These are phyloP conservation scores for Amazona vittata DNA, from an alignment of 2,113 vertebrate genomes.

Conservation along the genomic window DNA sequence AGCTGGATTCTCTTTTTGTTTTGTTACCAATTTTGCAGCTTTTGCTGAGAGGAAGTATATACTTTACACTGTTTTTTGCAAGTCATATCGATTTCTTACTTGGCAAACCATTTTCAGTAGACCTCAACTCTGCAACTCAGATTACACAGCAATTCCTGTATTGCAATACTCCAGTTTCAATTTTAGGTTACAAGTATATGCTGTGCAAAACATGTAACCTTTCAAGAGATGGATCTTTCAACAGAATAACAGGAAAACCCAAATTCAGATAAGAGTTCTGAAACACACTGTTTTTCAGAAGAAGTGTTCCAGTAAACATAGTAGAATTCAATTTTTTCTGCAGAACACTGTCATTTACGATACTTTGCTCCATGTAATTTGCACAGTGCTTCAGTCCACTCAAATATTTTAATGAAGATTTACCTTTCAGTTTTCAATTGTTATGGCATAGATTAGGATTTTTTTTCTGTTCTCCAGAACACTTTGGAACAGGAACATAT, in stretches of 20 bases:
- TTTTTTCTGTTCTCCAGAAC: background rate
- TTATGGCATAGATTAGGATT: background rate
- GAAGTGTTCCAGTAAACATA: background rate
- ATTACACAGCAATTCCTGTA: background rate
- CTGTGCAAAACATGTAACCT: background rate
- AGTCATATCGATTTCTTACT: background rate
- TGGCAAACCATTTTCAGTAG: background rate
- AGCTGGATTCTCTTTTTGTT: background rate
- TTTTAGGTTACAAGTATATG: background rate
- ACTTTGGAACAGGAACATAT: background rate
- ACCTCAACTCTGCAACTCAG: background rate
- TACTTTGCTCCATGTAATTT: background rate
- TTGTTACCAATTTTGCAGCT: background rate
- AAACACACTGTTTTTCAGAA: background rate
- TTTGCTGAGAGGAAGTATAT: background rate
- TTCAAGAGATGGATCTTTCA: background rate
- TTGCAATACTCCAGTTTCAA: background rate
- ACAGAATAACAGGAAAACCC: background rate
- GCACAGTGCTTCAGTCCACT: background rate
- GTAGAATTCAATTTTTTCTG: background rate
- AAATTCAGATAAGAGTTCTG: background rate
- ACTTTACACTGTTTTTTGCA: background rate
- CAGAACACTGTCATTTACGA: background rate
- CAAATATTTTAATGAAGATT: background rate
- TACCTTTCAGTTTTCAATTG: background rate